These are phyloP conservation scores for Leptopilina syphax DNA, from an alignment of 2,888 invertebrate genomes.

Conservation along the genomic window DNA sequence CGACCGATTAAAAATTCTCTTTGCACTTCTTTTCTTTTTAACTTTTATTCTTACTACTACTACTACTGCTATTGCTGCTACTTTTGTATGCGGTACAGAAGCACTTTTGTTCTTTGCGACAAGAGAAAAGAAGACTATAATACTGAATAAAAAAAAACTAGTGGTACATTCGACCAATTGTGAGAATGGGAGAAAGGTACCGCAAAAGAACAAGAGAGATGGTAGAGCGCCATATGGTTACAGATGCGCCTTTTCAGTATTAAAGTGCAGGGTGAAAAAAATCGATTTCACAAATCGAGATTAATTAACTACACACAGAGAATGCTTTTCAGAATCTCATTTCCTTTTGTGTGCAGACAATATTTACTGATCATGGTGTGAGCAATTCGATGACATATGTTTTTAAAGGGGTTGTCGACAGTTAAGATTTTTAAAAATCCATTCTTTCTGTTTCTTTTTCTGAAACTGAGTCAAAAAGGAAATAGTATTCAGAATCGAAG, in stretches of 20 bases:
- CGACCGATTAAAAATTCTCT: conserved; percentile 53
- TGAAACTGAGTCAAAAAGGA: too few relatives aligned
- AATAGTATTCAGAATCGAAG: too few relatives aligned
- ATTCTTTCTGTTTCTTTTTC: too few relatives aligned
- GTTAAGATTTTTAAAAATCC: too few relatives aligned
- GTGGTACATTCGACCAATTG: conserved; percentile 12
- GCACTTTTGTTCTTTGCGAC: conserved; percentile 19
- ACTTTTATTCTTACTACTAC: conserved; percentile 41
- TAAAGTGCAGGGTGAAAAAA: conserved; percentile 4
- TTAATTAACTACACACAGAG: not conserved
- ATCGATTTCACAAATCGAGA: conserved; percentile 30
- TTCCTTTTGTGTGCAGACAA: not conserved
- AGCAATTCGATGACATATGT: too few relatives aligned
- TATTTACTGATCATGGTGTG: too few relatives aligned
- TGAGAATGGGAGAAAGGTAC: not conserved
- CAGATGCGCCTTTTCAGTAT: conserved; percentile 26
- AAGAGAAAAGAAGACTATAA: conserved; percentile 5
- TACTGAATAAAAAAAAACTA: conserved; percentile 3
- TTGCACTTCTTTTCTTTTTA: conserved; percentile 46
- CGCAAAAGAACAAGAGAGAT: not conserved
- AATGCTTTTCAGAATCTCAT: conserved; percentile 3
- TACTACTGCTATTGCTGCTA: conserved; percentile 3
- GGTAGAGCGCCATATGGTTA: conserved; percentile 22
- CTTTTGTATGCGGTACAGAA: conserved; percentile 5
- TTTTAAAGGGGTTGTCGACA: too few relatives aligned